Evolutionary conservation across 2,797 vertebrate species (phyloP), one percentile per base, ranked within the genome.

Genomic region (Onychomys torridus): DNA sequence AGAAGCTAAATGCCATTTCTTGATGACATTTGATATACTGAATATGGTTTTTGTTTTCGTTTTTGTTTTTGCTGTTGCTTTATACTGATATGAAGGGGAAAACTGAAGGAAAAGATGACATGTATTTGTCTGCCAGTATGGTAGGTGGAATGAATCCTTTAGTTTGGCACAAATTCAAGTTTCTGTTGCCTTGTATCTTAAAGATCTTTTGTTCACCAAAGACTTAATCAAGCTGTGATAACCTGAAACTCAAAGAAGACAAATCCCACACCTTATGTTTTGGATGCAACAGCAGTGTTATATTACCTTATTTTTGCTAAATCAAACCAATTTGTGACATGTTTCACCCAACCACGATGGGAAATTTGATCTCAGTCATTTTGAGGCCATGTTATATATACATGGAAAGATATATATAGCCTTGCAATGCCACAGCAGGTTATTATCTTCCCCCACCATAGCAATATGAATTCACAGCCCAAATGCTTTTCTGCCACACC

Each of bases 311-410:
- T 83, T 91, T 89, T 90, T 55, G 9, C 40, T 78, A 92, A 73
- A 75, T 87, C 63, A 93, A 96, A 82, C 21, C 77, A 83, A 88
- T 77, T 67, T 94, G 32, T 65, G 52, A 71, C 43, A 89, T n/a
- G 13, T 12, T 1, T 81, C 49, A 65, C 78, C 29, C 61, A 96
- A 75, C 3, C 21, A 67, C 61, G n/a, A 76, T 69, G 40, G 73
- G 23, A 93, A 95, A 46, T 85, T 76, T 85, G 16, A 93, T 82
- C 55, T 93, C 16, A 75, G 40, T 89, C 25, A 92, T 78, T 96
- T 2, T 37, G 49, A 43, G 59, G 13, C 23, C 37, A 93, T 27
- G 0, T 14, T 90, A 92, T 40, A 69, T 7, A 57, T 90, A 81
- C 91, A 92, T 69, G 59, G 25, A n/a, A 89, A 75, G 63, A 63